Base-by-base conservation (phyloP, 2,888 invertebrate species). In the Mesochorus sp. region DNA sequence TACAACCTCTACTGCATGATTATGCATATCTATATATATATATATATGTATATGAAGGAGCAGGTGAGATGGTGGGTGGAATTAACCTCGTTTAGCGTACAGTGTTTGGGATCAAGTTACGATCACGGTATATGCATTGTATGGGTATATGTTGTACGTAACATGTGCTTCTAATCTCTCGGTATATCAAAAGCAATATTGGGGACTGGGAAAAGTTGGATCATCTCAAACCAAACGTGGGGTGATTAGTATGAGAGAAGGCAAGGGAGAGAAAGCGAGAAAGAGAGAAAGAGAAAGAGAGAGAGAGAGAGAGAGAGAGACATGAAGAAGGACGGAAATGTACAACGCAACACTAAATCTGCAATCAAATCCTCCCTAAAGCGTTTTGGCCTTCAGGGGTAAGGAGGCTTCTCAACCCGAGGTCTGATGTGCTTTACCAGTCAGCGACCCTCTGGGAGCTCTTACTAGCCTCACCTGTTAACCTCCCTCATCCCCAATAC, bases 111-210 rank as follows among this genome's bases (percentile, higher is more conserved):
- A 51, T 44, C 74, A 47, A 64, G 74, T 78, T 70, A 78, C 68
- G 74, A 64, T 62, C 57, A 51, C 34, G 51, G 67, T 67, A n/a
- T n/a, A 76, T 78, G 75, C 44, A 72, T 80, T 76, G n/a, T n/a
- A 80, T 76, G 72, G 64, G 77, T 79, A 82, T 82, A 67, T 53
- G 55, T 80, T 76, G 80, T 80, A 84, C 80, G 89, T 89, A 90
- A 88, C 89, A 89, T 85, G 88, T 89, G 89, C 86, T 85, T 83
- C 87, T 89, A 88, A 89, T 89, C 89, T 89, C 84, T 73, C 85
- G 84, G 85, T 89, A 89, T 89, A 89, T 89, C 88, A 89, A 68
- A n/a, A 78, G 84, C 84, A 85, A 88, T 89, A 89, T 89, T 86
- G 86, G 85, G 83, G 74, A 24, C 53, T 31, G 66, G 19, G 55